Percentiles rank a stretch among this genome's conserved stretches.
Conservation (phyloP, 2,797 vertebrate species). For the Hypotaenidia okinawae region DNA sequence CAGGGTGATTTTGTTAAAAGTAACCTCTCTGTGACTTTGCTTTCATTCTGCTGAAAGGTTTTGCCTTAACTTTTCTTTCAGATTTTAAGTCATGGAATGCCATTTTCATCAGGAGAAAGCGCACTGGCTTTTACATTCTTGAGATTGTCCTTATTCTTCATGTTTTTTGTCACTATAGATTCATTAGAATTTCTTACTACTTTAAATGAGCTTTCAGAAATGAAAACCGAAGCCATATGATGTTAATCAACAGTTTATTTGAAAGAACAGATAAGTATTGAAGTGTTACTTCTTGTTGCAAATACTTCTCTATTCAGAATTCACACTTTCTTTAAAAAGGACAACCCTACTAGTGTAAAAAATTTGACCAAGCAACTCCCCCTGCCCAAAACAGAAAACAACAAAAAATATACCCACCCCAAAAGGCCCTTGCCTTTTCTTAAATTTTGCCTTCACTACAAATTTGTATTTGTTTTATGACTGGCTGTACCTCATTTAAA, state of each 20-base stretch:
- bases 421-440: neutral
- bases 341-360: neutral
- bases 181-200: constrained; percentile 8
- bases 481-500: neutral
- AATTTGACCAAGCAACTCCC: too few relatives aligned
- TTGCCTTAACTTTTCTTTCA: neutral
- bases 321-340: neutral
- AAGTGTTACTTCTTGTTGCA: neutral
- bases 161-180: neutral
- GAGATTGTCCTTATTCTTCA: neutral
- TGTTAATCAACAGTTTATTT: neutral
- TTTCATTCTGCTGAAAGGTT: neutral
- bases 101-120: neutral
- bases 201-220: neutral
- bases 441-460: neutral
- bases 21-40: neutral
- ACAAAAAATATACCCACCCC: neutral
- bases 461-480: neutral
- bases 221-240: neutral
- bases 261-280: neutral
- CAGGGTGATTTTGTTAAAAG: neutral
- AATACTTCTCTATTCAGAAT: neutral
- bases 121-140: neutral
- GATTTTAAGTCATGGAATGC: neutral
- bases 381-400: neutral